phyloP scores from a whole-genome alignment of 2,113 vertebrate genomes.

The Balaenoptera acutorostrata region DNA sequence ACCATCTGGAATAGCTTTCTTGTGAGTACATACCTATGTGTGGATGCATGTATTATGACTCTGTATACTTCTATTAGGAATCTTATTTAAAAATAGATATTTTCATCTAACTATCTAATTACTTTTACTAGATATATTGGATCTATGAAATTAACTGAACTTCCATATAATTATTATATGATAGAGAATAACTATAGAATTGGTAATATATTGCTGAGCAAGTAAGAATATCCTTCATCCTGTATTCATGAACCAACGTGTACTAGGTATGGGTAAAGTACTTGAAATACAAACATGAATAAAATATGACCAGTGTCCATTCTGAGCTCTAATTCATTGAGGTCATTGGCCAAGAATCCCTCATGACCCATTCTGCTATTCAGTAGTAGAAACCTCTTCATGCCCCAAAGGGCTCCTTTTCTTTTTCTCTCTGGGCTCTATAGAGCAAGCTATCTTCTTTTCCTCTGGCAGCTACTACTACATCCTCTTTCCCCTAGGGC shows the following conservation, averaged over 20 bases:
- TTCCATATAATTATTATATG: neutral
- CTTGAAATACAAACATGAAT: neutral
- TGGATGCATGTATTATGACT: neutral
- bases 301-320: neutral
- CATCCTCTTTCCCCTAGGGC: neutral
- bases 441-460: neutral
- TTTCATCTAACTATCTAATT: neutral
- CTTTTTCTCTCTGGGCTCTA: neutral
- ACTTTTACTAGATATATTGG: neutral
- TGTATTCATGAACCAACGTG: neutral
- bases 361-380: neutral
- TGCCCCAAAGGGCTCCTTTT: neutral
- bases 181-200: neutral
- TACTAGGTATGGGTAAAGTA: neutral
- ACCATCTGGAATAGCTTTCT: neutral
- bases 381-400: neutral
- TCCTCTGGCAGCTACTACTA: neutral
- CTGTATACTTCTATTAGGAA: neutral
- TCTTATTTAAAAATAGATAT: neutral
- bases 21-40: neutral
- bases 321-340: neutral
- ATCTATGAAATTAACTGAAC: neutral
- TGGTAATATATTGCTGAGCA: neutral
- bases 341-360: neutral
- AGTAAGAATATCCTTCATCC: neutral